These are phyloP conservation scores for Astropecten irregularis DNA, from an alignment of 53 echinoderm and acorn worm species.

Conservation along the genomic window DNA sequence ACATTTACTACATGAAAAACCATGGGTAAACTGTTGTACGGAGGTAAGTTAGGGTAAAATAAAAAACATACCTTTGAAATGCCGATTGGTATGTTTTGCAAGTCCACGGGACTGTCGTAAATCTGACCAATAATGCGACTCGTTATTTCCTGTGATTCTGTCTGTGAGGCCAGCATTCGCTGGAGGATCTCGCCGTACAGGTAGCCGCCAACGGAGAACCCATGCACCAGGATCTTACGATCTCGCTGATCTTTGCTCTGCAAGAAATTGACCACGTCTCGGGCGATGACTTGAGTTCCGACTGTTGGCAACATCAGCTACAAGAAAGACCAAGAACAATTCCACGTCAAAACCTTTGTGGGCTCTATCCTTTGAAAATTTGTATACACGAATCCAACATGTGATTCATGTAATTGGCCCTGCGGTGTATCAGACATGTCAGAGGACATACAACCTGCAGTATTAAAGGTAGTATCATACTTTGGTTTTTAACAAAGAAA, in stretches of 20 bases:
- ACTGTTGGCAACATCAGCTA: slow-evolving; percentile 25
- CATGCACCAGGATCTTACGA: slow-evolving; percentile 81
- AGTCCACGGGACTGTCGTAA: slow-evolving; percentile 90
- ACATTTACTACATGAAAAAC: too few relatives aligned
- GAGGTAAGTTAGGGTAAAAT: too few relatives aligned
- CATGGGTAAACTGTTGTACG: too few relatives aligned
- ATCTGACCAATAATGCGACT: slow-evolving; percentile 85
- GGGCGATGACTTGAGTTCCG: slow-evolving; percentile 73
- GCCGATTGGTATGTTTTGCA: slow-evolving; percentile 69
- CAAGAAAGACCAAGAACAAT: too few relatives aligned
- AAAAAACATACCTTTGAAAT: slow-evolving; percentile 68
- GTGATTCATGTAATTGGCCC: too few relatives aligned
- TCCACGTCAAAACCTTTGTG: too few relatives aligned
- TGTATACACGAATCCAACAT: too few relatives aligned
- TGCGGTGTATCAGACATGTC: too few relatives aligned
- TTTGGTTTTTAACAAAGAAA: too few relatives aligned
- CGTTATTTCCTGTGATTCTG: slow-evolving; percentile 61
- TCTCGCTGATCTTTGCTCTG: slow-evolving; percentile 69
- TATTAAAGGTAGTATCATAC: too few relatives aligned
- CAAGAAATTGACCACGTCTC: slow-evolving; percentile 79
- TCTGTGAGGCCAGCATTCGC: slow-evolving; percentile 69
- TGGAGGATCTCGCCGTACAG: slow-evolving; percentile 84
- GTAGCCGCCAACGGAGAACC: slow-evolving; percentile 92
- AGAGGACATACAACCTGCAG: too few relatives aligned
- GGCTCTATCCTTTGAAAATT: too few relatives aligned